These are phyloP conservation scores for Pyrrhia umbra DNA, from an alignment of 2,888 invertebrate genomes.

Conservation along the genomic window DNA sequence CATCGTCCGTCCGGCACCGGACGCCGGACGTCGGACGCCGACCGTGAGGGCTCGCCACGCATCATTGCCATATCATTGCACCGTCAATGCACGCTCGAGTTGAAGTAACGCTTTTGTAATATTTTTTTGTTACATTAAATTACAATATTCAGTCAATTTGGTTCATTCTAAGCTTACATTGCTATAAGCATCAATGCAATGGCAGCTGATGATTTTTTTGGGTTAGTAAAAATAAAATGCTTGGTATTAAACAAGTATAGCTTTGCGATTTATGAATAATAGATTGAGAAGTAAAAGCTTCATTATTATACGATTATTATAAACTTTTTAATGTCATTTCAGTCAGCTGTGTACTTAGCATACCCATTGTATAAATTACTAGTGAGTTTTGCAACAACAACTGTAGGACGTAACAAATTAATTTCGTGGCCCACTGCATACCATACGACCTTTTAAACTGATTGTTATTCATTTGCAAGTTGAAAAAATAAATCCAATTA, in stretches of 20 bases:
- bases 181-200: not conserved
- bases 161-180: not conserved
- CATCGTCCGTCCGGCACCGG: slow-evolving; percentile 47
- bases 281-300: not conserved
- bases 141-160: no score
- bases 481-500: slow-evolving; percentile 52
- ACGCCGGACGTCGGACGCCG: slow-evolving; percentile 44
- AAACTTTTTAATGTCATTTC: not conserved
- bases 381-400: slow-evolving; percentile 11
- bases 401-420: slow-evolving; percentile 40
- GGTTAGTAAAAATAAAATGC: no score
- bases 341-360: not conserved
- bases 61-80: slow-evolving; percentile 57
- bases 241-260: slow-evolving; percentile 3
- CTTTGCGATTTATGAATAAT: slow-evolving; percentile 15
- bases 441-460: slow-evolving; percentile 52
- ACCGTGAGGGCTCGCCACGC: slow-evolving; percentile 46
- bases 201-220: not conserved
- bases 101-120: not conserved
- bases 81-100: slow-evolving; percentile 22
- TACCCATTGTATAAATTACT: slow-evolving; percentile 17
- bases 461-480: slow-evolving; percentile 60
- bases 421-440: slow-evolving; percentile 53
- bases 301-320: not conserved
- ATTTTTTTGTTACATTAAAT: not conserved